Conservation (phyloP, 2,113 vertebrate genomes). For the Oncorhynchus clarkii region DNA sequence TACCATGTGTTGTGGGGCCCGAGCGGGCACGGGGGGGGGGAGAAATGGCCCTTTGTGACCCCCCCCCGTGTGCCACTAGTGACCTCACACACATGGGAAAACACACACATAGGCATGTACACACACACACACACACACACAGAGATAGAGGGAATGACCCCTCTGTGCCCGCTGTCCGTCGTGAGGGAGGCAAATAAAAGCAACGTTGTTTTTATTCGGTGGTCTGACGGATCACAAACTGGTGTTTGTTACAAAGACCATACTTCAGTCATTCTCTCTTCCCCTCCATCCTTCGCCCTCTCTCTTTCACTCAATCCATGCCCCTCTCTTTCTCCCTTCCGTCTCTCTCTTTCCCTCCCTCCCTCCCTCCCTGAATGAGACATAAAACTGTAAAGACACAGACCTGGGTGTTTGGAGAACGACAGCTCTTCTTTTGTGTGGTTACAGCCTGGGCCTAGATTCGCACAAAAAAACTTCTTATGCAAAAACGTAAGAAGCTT, state of each 20-base stretch:
- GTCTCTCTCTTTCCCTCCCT: neutral
- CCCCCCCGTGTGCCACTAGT: slow-evolving; percentile 16
- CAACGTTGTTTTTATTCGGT: slow-evolving; percentile 3
- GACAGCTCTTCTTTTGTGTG: too few species aligned
- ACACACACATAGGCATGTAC: slow-evolving; percentile 6
- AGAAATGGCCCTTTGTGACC: neutral
- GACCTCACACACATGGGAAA: slow-evolving; percentile 4
- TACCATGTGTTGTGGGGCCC: neutral
- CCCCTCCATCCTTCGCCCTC: neutral
- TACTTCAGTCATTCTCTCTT: neutral
- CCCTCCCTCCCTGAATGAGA: neutral
- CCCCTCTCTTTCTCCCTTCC: neutral
- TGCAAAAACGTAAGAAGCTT: too few species aligned
- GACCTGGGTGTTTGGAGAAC: too few species aligned
- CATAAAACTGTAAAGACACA: too few species aligned
- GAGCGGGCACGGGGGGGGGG: neutral
- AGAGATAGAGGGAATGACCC: neutral
- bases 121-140: neutral
- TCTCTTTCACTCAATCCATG: neutral
- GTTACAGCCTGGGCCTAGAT: too few species aligned
- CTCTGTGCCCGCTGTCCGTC: neutral
- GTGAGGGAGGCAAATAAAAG: neutral
- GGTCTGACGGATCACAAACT: neutral
- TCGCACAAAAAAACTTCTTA: too few species aligned
- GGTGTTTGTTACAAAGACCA: neutral